Base-by-base conservation (phyloP, 2,888 invertebrate species). In the Lutraria lutraria region DNA sequence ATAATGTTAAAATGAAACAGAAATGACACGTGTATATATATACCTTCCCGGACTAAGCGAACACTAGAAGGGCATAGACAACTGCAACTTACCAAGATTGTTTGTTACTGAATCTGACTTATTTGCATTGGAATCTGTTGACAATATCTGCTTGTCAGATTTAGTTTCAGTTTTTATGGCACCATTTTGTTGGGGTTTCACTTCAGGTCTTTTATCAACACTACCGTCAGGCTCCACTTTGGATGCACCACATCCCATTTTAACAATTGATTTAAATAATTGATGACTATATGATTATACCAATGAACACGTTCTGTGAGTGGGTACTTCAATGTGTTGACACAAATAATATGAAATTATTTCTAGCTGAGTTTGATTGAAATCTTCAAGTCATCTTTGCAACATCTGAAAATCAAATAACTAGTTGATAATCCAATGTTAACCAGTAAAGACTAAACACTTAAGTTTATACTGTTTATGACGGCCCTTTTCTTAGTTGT, bases 231-330 rank as follows among this genome's bases (percentile, higher is more conserved):
- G 93, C 29, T 91, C 92, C 16, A 91, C 90, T 80, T 92, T 88
- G 6, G 94, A 93, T n/a, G 92, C 84, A 34, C 93, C 93, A 90
- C 94, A 94, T 13, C 94, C 94, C 94, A 94, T 94, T 19, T 25
- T 85, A 29, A 68, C 25, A 43, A n/a, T n/a, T n/a, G n/a, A n/a
- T n/a, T n/a, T 60, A 60, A 60, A 68, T 68, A 25, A 68, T 68
- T 12, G n/a, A 68, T n/a, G 63, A 63, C 60, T 83, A 72, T 54
- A 68, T n/a, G 63, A 63, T 34, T 83, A 72, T 54, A n/a, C 31
- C 52, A 83, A 83, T 84, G 84, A 84, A 84, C 84, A 84, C 84
- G 29, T 76, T 15, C 16, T 31, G 29, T 76, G 76, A 76, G 76
- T 68, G 76, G 34, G 31, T 34, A 19, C 3, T 16, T 76, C 12